Conservation (phyloP, 2,888 invertebrate species). For the Harpagoxenus sublaevis region DNA sequence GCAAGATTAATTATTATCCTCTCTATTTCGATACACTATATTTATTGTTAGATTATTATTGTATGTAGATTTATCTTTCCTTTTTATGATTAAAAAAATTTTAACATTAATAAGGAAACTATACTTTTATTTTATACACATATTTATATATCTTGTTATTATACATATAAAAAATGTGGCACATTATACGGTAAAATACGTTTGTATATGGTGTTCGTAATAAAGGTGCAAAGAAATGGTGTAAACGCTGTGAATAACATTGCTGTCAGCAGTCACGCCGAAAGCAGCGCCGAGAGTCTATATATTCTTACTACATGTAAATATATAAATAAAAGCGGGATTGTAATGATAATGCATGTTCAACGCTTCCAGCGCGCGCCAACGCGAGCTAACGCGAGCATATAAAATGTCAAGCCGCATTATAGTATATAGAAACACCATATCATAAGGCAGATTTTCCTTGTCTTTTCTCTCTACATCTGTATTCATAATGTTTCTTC, state of each 20-base stretch:
- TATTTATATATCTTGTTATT: neutral
- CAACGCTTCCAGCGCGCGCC: neutral
- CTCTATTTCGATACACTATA: neutral
- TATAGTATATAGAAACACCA: neutral
- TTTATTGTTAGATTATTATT: neutral
- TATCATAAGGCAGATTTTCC: slow-evolving; percentile 19
- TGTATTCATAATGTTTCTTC: slow-evolving; percentile 14
- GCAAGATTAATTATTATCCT: neutral
- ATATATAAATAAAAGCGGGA: slow-evolving; percentile 30
- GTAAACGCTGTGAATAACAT: slow-evolving; percentile 26
- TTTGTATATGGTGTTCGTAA: slow-evolving; percentile 16
- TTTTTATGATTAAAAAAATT: neutral
- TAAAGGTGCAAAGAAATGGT: slow-evolving; percentile 24
- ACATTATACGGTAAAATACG: neutral
- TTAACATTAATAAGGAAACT: neutral
- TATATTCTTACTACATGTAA: slow-evolving; percentile 21
- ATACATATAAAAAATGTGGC: slow-evolving; percentile 7
- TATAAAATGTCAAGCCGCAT: slow-evolving; percentile 35
- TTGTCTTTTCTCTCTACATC: neutral
- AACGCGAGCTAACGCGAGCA: neutral
- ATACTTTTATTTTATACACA: neutral
- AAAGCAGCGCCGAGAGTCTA: slow-evolving; percentile 4
- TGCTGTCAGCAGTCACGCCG: slow-evolving; percentile 26
- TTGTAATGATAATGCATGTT: slow-evolving; percentile 43
- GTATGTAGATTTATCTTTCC: neutral